Evolutionary conservation across 2,888 invertebrate genomes (phyloP), one percentile per base, ranked within the genome.

Genomic region (Baronia brevicornis): DNA sequence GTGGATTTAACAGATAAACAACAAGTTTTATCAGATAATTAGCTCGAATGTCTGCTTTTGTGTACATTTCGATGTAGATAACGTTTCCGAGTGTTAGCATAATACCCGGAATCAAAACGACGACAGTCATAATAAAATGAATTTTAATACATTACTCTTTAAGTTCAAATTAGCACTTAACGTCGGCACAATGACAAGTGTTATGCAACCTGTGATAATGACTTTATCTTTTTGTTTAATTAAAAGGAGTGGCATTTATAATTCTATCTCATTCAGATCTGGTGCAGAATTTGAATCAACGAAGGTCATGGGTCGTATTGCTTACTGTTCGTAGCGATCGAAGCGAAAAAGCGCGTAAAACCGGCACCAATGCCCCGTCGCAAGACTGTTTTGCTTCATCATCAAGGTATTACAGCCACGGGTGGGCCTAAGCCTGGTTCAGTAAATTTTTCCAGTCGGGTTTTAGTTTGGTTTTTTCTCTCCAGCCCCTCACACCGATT

Each of bases 21-120:
- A 32, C 10, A 28, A 8, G 14, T 6, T 9, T 33, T 41, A 41
- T 41, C 38, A 26, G 33, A 36, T 30, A 33, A 41, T 37, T 36
- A 30, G 20, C n/a, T 26, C 26, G 32, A 22, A 33, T 22, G 30
- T 13, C 23, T 32, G 28, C 19, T 30, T 32, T 38, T 22, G 33
- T 33, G 14, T 25, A 15, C 17, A 23, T 26, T 33, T 27, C 20
- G 18, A 10, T 15, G 21, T 25, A 10, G 27, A 21, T 41, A 35
- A 30, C 34, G 12, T 7, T 20, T 6, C 29, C 19, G 17, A 33
- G 13, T 12, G 12, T 7, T 12, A 10, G 8, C 5, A 18, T 4
- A 14, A 14, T 18, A 18, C 8, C 18, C 17, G 21, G 9, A 30
- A 8, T 21, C 7, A 36, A 21, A 17, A 33, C 22, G 18, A 4